Base-by-base conservation (phyloP, 2,888 invertebrate species). In the Unio pictorum region DNA sequence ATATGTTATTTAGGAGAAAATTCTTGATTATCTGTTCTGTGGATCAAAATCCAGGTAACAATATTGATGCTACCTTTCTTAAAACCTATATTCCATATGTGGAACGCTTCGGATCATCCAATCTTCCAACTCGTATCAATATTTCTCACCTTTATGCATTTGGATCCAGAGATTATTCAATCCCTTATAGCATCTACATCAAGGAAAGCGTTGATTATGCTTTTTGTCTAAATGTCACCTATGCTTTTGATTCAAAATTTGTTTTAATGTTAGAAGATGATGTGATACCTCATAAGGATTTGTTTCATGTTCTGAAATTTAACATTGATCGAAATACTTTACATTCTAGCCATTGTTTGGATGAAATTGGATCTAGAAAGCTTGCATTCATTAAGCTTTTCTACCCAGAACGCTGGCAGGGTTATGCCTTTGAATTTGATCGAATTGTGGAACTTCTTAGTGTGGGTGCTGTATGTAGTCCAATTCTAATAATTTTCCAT, bases 261-360 rank as follows among this genome's bases (percentile, higher is more conserved):
- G 81, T 88, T 3, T 65, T 89, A 18, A 62, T 89, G 66, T 59
- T 88, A 15, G 88, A 89, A 72, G 89, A 89, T 64, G 89, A 89
- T 68, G 85, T 87, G 5, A 34, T 88, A 18, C n/a, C n/a, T 85
- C 87, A 4, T 69, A 78, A 68, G 28, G 80, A 86, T 67, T 67
- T 87, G 26, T 79, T 88, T 23, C 30, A 85, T 55, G 74, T 85
- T 15, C 60, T 89, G 17, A 57, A 76, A 45, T 73, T 73, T 63
- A 74, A 75, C 30, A 26, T 77, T 20, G 68, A 61, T 18, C 62
- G 69, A 26, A 60, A 73, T 30, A 23, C 63, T 20, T 18, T 67
- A n/a, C 68, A 67, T 63, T 57, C 62, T 23, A 66, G 67, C 30
- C 71, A 67, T 67, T 64, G 55, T 0, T 62, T 60, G 18, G 55